A percentile compares a stretch with the other conserved stretches of the same genome.
Conservation (phyloP, 2,888 invertebrate genomes). For the Molorchus minor region DNA sequence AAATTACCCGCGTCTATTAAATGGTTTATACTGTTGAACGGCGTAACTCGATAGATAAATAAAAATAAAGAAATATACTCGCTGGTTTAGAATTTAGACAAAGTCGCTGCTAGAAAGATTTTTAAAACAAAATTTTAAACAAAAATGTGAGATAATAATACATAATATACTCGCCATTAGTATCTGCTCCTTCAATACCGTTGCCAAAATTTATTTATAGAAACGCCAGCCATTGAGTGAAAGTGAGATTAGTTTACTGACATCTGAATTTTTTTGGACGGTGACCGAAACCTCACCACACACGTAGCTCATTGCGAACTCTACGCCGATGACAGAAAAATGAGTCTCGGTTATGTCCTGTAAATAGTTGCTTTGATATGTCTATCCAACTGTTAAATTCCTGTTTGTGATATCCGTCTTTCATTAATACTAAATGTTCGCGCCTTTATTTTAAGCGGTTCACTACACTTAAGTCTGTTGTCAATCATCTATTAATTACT, state of each 20-base stretch:
- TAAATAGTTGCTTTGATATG: constrained; percentile 1
- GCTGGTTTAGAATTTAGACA: no score
- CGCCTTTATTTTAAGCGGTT: constrained; percentile 31
- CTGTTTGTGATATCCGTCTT: neutral
- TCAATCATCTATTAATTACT: neutral
- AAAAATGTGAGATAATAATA: no score
- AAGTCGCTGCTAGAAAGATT: no score
- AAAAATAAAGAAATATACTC: no score
- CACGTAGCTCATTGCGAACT: neutral
- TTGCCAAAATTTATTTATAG: no score
- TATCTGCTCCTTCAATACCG: no score
- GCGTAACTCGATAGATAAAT: no score
- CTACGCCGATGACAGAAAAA: neutral
- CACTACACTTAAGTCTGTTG: neutral
- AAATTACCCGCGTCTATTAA: no score
- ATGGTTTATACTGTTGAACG: no score
- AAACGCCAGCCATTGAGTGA: neutral
- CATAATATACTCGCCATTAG: no score
- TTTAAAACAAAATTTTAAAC: no score
- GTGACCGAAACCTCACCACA: neutral
- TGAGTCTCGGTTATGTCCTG: neutral
- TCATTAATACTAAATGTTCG: neutral
- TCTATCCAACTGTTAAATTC: neutral
- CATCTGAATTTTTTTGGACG: neutral
- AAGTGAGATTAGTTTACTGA: neutral